Base-by-base conservation (phyloP, 2,797 vertebrate species). In the Sebastes cheni region DNA sequence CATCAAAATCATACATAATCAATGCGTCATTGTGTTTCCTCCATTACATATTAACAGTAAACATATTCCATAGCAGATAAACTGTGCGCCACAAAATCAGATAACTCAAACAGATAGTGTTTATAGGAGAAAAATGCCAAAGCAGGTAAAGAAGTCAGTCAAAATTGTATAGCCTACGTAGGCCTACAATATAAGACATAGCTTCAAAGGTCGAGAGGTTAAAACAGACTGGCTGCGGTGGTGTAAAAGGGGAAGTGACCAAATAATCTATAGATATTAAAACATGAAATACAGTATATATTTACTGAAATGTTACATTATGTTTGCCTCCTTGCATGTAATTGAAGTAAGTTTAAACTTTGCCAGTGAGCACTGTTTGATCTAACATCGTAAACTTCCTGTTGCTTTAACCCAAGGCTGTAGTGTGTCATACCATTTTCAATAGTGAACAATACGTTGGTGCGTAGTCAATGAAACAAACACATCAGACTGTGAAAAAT, bases 381-480 rank as follows among this genome's bases (percentile, higher is more conserved):
- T 22, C 4, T 10, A 18, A 42, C 27, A n/a, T 14, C 9, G 3
- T 7, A 10, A 13, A 36, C 16, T 23, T 52, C 27, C 12, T 42
- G 58, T 50, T 76, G 46, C 82, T 34, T 75, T 56, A 23, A 55
- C 14, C 8, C 14, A 54, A 56, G 25, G 60, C 34, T 30, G 4
- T 16, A 13, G 23, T 2, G 6, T 22, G 25, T 27, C 34, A 56
- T 22, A 18, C n/a, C 20, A 27, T 58, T 66, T 18, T 22, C 2
- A 72, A 59, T 1, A 2, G 27, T 2, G 55, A 42, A 75, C 66
- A 67, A 64, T 34, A 12, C 5, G 23, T 77, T 58, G 22, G 54
- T n/a, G 11, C 70, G 16, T 18, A 13, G 29, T 39, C 23, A 54
- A 4, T 23, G 30, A 84, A 78, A 84, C 60, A 72, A 79, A 83